Percentiles rank a stretch among this genome's conserved stretches.
phyloP scores from a whole-genome alignment of 2,113 vertebrate species.

The Scomber scombrus region DNA sequence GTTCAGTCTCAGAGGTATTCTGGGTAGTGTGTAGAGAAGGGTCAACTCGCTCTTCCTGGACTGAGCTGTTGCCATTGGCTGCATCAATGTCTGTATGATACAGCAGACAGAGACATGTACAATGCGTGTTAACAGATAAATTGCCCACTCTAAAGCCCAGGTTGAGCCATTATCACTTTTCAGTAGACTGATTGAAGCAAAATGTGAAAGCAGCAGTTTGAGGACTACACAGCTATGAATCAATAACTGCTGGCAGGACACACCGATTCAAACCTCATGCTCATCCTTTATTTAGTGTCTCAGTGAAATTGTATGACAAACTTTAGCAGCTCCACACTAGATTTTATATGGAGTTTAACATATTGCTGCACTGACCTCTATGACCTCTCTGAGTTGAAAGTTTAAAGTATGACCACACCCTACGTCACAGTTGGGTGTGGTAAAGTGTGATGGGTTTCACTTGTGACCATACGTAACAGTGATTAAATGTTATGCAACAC shows the following conservation, averaged over 20 bases:
- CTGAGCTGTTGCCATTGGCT: conserved; percentile 13
- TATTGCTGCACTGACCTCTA: too few relatives aligned
- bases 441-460: not conserved
- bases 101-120: not conserved
- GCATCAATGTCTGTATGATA: conserved; percentile 52
- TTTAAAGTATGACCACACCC: too few relatives aligned
- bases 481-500: not conserved
- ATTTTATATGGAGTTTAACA: too few relatives aligned
- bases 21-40: conserved; percentile 56
- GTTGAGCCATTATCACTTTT: not conserved
- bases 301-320: not conserved
- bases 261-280: not conserved
- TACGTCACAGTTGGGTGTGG: not conserved
- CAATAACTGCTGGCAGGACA: not conserved
- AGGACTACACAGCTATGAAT: not conserved
- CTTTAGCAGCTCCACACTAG: too few relatives aligned
- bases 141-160: not conserved
- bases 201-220: not conserved
- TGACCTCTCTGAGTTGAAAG: not conserved
- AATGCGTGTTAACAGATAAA: not conserved
- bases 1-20: conserved; percentile 55
- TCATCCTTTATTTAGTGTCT: not conserved
- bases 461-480: not conserved
- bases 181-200: not conserved
- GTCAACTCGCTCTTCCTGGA: conserved; percentile 31